Base-by-base conservation (phyloP, 1,140 invertebrate species). In the Macrocentrus cingulum region DNA sequence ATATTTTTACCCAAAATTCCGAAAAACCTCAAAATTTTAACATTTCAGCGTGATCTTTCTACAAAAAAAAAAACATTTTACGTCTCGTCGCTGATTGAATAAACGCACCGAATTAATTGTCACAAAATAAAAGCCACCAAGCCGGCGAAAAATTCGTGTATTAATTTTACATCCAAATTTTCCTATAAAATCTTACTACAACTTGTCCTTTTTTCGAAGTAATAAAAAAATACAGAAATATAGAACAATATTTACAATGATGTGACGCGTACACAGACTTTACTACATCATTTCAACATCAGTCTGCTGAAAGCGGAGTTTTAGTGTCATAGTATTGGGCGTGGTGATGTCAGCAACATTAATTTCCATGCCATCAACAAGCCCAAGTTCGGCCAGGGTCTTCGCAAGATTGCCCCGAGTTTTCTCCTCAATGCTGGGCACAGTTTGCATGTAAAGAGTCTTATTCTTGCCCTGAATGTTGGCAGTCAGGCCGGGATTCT, bases 361-460 rank as follows among this genome's bases (percentile, higher is more conserved):
- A 19, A 98, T 82, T 71, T 94, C 88, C 41, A 85, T 86, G 0
- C 92, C 92, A 81, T 95, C 86, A 56, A 71, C 80, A 9, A 98
- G 71, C 1, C 90, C 92, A 41, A 98, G 76, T 64, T 97, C 95
- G 69, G 80, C 77, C 23, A 98, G 75, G 50, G 91, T 90, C 80
- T 93, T 94, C 52, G 89, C 90, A 23, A 98, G 83, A 81, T 98
- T 97, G 36, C 83, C 84, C 65, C 89, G 84, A 0, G 95, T 97
- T 63, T 85, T 85, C 69, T 90, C 88, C 77, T 97, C 94, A 60
- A 98, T 95, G 63, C 91, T 94, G 56, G 88, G 84, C 2, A 97
- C 89, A 5, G 87, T 91, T 49, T 89, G 87, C 85, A 98, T 95
- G 66, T 97, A 99, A 4, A 99, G 78, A 1, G 95, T 98, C 77